Conservation (phyloP, 2,888 invertebrate genomes). For the Hymenopus coronatus region DNA sequence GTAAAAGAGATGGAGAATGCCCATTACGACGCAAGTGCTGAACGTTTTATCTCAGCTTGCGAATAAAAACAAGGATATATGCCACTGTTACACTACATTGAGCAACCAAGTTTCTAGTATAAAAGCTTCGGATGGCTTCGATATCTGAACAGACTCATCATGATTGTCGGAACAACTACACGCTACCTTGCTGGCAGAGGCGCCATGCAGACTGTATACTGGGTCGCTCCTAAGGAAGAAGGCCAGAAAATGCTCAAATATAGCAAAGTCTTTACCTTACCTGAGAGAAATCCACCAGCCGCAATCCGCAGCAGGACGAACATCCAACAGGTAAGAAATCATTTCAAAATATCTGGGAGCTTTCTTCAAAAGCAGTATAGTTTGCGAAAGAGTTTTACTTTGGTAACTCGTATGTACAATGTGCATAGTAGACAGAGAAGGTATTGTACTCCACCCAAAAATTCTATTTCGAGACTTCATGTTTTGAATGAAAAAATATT, state of each 20-base stretch:
- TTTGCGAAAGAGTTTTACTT: no score
- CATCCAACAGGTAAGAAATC: not conserved
- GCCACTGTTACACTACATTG: not conserved
- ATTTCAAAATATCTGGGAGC: not conserved
- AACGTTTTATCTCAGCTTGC: not conserved
- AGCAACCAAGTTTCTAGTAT: not conserved
- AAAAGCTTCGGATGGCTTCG: not conserved
- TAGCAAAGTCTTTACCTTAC: not conserved
- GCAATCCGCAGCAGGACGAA: not conserved
- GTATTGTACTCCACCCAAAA: no score
- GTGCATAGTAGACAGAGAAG: no score
- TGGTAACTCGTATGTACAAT: no score
- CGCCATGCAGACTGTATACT: slow-evolving; percentile 73
- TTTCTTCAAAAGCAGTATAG: no score
- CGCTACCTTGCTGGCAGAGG: slow-evolving; percentile 71
- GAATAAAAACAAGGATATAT: not conserved
- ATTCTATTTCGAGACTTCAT: no score
- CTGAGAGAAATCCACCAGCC: not conserved
- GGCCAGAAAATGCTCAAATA: slow-evolving; percentile 10
- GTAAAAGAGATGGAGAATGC: not conserved
- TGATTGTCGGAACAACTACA: slow-evolving; percentile 66
- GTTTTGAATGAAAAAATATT: no score
- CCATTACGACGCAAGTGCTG: not conserved
- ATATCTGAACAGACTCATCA: slow-evolving; percentile 21
- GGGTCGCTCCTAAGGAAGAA: slow-evolving; percentile 54